A percentile compares a stretch with the other conserved stretches of the same genome.
Evolutionary conservation across 1,140 invertebrate genomes (phyloP).

Genomic region (Nixonia krombeini): DNA sequence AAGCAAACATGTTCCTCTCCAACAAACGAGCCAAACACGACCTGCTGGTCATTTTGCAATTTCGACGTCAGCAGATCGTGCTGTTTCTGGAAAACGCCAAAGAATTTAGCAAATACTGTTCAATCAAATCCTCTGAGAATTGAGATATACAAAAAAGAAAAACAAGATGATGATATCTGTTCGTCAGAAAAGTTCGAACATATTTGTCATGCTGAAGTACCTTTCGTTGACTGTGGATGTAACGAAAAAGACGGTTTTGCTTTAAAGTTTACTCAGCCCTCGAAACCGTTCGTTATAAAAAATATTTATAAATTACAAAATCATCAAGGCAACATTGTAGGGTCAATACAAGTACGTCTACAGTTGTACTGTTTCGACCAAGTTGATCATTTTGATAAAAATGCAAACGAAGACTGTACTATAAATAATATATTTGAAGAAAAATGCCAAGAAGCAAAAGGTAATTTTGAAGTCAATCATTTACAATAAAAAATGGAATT

Average conservation of each 20-base stretch:
- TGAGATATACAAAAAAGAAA: conserved; percentile 22
- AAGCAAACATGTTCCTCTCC: conserved; percentile 9
- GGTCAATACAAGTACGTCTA: conserved; percentile 28
- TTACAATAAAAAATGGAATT: too few species aligned
- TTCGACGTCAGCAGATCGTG: background rate
- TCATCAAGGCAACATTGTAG: conserved; percentile 9
- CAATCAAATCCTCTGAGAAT: conserved; percentile 31
- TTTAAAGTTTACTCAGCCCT: background rate
- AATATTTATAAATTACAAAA: conserved; percentile 40
- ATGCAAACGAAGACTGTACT: too few species aligned
- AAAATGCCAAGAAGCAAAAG: too few species aligned
- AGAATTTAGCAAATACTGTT: conserved; percentile 22
- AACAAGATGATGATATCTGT: background rate
- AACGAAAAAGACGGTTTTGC: conserved; percentile 16
- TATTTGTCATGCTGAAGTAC: conserved; percentile 11
- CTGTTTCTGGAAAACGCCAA: background rate
- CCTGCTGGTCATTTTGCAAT: conserved; percentile 6
- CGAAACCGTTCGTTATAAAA: conserved; percentile 20
- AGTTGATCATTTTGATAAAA: too few species aligned
- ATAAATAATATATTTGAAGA: too few species aligned
- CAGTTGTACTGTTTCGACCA: conserved; percentile 44
- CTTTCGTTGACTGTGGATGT: conserved; percentile 16
- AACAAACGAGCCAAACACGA: too few species aligned
- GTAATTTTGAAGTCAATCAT: too few species aligned
- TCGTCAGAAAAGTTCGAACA: background rate